These are phyloP conservation scores for Cariama cristata DNA, from an alignment of 2,113 vertebrate species.

Conservation along the genomic window DNA sequence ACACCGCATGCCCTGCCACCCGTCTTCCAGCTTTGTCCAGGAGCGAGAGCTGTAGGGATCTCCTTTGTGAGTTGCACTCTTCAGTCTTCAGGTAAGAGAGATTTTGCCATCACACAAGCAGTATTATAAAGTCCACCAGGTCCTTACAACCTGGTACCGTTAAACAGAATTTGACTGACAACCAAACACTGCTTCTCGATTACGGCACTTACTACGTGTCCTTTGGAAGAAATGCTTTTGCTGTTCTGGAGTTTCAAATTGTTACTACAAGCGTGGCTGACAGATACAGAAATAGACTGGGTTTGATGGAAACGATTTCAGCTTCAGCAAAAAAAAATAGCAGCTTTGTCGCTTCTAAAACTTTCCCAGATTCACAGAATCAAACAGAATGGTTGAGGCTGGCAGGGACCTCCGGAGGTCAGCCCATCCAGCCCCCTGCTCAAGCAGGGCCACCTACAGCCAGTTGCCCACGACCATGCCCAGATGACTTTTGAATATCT, in stretches of 20 bases:
- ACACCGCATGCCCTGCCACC: rapidly evolving
- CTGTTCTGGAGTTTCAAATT: neutral
- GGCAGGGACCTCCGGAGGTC: neutral
- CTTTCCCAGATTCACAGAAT: neutral
- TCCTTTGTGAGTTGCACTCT: too few relatives aligned
- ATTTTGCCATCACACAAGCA: neutral
- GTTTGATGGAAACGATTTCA: neutral
- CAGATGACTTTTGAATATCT: neutral
- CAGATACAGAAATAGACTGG: neutral
- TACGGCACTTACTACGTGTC: neutral
- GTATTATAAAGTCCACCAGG: neutral
- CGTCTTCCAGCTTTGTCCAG: neutral
- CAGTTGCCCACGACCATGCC: neutral
- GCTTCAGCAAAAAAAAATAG: neutral
- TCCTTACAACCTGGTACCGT: neutral
- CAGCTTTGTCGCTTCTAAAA: neutral
- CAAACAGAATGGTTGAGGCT: neutral
- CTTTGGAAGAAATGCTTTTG: neutral
- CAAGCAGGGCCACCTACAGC: neutral
- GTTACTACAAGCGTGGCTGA: constrained; percentile 5
- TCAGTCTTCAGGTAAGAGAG: neutral
- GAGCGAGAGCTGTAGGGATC: rapidly evolving
- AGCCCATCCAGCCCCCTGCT: rapidly evolving
- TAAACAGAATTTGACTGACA: neutral
- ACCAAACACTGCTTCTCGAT: neutral